phyloP scores from a whole-genome alignment of 2,888 invertebrate species.

The Punctoribates punctum region DNA sequence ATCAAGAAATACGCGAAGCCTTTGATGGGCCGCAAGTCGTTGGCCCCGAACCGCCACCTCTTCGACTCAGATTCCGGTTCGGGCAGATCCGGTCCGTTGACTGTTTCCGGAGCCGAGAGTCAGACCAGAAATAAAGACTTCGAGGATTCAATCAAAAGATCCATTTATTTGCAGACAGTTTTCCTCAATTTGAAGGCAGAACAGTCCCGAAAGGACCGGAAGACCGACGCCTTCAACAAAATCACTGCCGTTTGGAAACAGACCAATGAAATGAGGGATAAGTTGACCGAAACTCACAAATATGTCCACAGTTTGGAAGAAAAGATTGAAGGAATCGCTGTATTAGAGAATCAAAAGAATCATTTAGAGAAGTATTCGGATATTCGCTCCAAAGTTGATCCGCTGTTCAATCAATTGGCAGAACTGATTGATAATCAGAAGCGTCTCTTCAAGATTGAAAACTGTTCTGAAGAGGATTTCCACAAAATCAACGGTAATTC shows the following conservation, averaged over 20 bases:
- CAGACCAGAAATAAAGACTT: constrained; percentile 7
- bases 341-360: constrained; percentile 8
- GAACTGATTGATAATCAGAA: constrained; percentile 6
- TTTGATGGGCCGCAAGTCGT: neutral
- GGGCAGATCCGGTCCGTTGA: neutral
- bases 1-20: neutral
- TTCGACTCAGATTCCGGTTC: neutral
- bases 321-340: neutral
- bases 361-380: neutral
- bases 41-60: neutral
- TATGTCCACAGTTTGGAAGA: neutral
- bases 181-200: constrained; percentile 11
- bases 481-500: neutral
- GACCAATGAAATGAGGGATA: constrained; percentile 6
- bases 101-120: neutral
- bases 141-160: neutral
- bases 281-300: neutral
- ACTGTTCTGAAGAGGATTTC: constrained; percentile 19
- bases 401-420: neutral
- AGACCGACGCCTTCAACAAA: neutral
- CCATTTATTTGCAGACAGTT: constrained; percentile 12
- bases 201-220: neutral
- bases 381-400: constrained; percentile 1
- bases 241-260: constrained; percentile 12
- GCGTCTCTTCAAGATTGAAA: neutral